Conservation (phyloP, 2,113 vertebrate species). For the Carettochelys insculpta region DNA sequence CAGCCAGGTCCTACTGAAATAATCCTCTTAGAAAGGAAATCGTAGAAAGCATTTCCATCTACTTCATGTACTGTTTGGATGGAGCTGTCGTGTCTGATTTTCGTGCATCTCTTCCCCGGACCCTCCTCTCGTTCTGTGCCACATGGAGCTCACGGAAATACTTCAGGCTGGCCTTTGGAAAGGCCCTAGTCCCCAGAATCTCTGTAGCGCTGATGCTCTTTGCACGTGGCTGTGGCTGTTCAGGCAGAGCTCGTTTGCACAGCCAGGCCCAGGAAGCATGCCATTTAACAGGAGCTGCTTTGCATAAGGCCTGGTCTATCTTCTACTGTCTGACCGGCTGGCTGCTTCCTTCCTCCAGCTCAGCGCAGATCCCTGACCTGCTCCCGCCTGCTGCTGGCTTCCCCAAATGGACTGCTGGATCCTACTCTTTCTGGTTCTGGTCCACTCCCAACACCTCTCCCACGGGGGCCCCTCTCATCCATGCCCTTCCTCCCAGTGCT, state of each 20-base stretch:
- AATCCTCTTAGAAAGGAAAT: slow-evolving; percentile 77
- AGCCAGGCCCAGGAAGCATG: not conserved
- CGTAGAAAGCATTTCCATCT: slow-evolving; percentile 55
- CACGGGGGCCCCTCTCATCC: not conserved
- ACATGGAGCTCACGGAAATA: not conserved
- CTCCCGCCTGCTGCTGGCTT: not conserved
- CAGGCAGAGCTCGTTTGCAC: not conserved
- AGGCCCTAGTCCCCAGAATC: not conserved
- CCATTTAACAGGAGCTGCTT: not conserved
- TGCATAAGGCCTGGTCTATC: not conserved
- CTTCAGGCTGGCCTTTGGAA: not conserved
- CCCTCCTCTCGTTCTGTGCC: not conserved
- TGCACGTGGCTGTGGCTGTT: no score
- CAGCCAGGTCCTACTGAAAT: slow-evolving; percentile 51
- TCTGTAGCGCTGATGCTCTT: no score
- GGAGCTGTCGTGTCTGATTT: not conserved
- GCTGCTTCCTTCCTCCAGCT: not conserved
- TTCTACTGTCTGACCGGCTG: not conserved
- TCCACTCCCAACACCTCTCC: not conserved
- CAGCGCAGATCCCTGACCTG: not conserved
- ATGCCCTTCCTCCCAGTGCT: not conserved
- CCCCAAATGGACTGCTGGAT: not conserved
- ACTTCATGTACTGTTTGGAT: slow-evolving; percentile 28
- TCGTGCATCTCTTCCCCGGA: not conserved
- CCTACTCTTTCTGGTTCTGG: not conserved